These are phyloP conservation scores for Mustelus asterias DNA, from an alignment of 2,113 vertebrate genomes.

Conservation along the genomic window DNA sequence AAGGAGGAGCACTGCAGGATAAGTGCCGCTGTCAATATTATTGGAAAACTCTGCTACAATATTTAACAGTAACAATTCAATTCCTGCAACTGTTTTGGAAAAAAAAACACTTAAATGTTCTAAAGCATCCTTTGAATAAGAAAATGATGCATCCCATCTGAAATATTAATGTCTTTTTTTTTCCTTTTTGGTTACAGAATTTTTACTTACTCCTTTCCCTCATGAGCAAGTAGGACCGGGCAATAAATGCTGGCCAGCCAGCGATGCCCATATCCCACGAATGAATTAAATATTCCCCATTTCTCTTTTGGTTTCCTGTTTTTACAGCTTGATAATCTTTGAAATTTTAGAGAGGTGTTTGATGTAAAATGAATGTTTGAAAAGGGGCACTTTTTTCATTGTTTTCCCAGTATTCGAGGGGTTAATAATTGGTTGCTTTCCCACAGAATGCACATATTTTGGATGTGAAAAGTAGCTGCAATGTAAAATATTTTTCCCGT, in stretches of 20 bases:
- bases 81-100: neutral
- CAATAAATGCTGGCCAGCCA: too few relatives aligned
- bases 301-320: neutral
- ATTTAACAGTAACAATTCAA: slow-evolving; percentile 6
- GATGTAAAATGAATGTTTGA: neutral
- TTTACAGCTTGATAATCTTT: neutral
- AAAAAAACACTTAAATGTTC: neutral
- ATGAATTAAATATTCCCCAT: neutral
- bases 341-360: neutral
- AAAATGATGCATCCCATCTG: neutral
- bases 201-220: too few relatives aligned
- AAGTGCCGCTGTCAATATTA: slow-evolving; percentile 16
- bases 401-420: neutral
- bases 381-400: neutral
- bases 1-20: slow-evolving; percentile 12
- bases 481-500: neutral
- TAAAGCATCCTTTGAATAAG: neutral
- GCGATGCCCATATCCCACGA: too few relatives aligned
- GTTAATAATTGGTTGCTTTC: neutral
- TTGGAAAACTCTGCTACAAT: slow-evolving; percentile 22
- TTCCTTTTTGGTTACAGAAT: neutral
- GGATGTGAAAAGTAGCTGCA: neutral
- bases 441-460: neutral
- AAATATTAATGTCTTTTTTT: neutral
- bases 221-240: too few relatives aligned